These are phyloP conservation scores for Melanotaenia duboulayi DNA, from an alignment of 2,113 vertebrate genomes.

Conservation along the genomic window DNA sequence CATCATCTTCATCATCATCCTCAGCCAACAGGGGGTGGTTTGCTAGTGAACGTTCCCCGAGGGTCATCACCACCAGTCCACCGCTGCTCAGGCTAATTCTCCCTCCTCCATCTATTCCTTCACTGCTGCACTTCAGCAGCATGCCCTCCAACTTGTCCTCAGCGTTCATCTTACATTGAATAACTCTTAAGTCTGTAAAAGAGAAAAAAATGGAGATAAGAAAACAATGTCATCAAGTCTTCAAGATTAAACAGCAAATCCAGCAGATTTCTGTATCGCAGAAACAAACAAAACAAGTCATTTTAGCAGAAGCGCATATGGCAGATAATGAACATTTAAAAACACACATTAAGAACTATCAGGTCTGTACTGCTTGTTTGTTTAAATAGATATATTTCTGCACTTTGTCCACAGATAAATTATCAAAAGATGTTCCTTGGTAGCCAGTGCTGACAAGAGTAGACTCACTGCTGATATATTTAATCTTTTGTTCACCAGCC, in stretches of 20 bases:
- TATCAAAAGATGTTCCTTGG: too few species aligned
- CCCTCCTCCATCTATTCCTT: constrained; percentile 76
- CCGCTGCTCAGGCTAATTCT: constrained; percentile 77
- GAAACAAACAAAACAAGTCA: too few species aligned
- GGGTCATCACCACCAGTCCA: constrained; percentile 85
- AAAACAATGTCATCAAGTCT: not conserved
- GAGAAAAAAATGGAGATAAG: not conserved
- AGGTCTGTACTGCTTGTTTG: too few species aligned
- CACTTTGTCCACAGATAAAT: too few species aligned
- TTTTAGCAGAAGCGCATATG: too few species aligned
- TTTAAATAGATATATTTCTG: too few species aligned
- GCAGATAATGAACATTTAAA: too few species aligned
- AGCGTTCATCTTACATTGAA: constrained; percentile 91
- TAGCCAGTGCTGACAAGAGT: too few species aligned
- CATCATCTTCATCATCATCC: constrained; percentile 78
- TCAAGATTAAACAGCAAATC: not conserved
- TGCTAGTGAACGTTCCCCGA: constrained; percentile 89
- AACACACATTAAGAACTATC: too few species aligned
- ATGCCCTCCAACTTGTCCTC: constrained; percentile 97
- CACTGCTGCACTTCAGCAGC: constrained; percentile 95
- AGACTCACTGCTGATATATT: too few species aligned
- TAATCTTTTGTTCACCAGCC: too few species aligned
- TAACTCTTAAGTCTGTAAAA: constrained; percentile 43
- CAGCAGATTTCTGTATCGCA: not conserved
- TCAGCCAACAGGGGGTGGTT: constrained; percentile 91